A percentile compares a stretch with the other conserved stretches of the same genome.
Conservation (phyloP, 2,797 vertebrate genomes). For the Staurois parvus region DNA sequence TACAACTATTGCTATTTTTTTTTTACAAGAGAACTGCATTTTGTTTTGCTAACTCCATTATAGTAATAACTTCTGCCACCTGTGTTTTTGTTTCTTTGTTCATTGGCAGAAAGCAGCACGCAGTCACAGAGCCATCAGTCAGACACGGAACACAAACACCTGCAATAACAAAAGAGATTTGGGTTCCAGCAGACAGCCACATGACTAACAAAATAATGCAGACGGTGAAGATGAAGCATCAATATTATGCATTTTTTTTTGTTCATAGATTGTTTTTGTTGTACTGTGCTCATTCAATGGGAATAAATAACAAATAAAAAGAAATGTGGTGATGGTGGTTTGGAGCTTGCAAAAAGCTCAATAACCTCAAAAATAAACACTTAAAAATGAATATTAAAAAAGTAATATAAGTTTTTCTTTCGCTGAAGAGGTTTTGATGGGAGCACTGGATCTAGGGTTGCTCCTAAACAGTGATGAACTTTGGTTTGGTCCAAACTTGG, state of each 20-base stretch:
- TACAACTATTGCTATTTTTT: not conserved
- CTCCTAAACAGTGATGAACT: no score
- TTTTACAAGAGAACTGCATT: not conserved
- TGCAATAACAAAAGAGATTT: slow-evolving; percentile 12
- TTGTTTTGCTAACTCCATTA: not conserved
- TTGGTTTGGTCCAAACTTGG: no score
- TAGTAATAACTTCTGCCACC: slow-evolving; percentile 8
- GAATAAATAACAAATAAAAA: not conserved
- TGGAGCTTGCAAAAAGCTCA: not conserved
- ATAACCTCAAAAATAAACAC: not conserved
- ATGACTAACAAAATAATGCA: not conserved
- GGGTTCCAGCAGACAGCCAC: not conserved
- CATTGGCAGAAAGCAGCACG: slow-evolving; percentile 4
- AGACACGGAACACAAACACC: slow-evolving; percentile 2
- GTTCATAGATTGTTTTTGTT: not conserved
- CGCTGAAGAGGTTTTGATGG: no score
- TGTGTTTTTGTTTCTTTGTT: slow-evolving; percentile 19
- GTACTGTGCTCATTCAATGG: not conserved
- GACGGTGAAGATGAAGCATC: not conserved
- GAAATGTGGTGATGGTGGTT: not conserved
- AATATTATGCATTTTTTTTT: not conserved
- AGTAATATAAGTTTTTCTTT: not conserved
- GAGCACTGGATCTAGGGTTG: no score
- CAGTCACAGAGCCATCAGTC: not conserved
- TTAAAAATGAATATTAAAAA: not conserved